These are phyloP conservation scores for Myotis vivesi DNA, from an alignment of 2,797 vertebrate species.

Conservation along the genomic window DNA sequence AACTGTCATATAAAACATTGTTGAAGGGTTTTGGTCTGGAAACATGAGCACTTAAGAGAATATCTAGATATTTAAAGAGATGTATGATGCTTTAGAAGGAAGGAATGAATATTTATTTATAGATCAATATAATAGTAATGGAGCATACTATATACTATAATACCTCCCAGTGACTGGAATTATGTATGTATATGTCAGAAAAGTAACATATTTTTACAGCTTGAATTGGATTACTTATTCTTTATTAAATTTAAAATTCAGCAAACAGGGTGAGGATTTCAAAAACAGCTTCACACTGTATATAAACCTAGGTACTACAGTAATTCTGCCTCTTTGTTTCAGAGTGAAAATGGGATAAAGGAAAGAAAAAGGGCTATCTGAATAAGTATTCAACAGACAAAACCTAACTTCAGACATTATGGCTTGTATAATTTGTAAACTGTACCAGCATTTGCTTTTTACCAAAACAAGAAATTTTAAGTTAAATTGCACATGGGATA, in stretches of 20 bases:
- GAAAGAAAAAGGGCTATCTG: neutral
- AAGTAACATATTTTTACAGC: neutral
- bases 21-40: neutral
- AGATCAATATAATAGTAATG: neutral
- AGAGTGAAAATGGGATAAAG: neutral
- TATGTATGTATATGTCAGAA: neutral
- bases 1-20: neutral
- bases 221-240: neutral
- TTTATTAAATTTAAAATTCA: slow-evolving; percentile 32
- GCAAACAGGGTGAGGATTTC: neutral
- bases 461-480: neutral
- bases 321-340: neutral
- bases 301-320: neutral
- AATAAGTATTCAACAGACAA: neutral
- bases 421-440: neutral
- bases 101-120: neutral
- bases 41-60: neutral
- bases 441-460: neutral
- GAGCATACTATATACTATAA: neutral
- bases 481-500: neutral
- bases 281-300: neutral
- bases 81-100: neutral
- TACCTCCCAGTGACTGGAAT: neutral
- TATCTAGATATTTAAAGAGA: neutral
- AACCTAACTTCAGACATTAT: neutral